phyloP scores from a whole-genome alignment of 2,888 invertebrate genomes.

The Polydrusus tereticollis region DNA sequence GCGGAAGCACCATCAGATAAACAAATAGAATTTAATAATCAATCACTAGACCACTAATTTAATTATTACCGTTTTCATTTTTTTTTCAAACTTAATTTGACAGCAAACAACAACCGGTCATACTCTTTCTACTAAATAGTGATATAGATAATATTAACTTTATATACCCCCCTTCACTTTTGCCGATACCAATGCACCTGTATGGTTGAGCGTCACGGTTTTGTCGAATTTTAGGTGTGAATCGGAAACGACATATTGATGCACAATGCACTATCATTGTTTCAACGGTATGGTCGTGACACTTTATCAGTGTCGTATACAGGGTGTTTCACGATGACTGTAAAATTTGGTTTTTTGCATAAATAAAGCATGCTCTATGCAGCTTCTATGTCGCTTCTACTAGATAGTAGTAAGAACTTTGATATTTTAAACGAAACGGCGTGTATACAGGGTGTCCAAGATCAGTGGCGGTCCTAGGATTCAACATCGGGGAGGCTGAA shows the following conservation, averaged over 20 bases:
- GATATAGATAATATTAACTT: slow-evolving; percentile 26
- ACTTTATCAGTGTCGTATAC: not conserved
- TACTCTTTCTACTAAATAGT: slow-evolving; percentile 30
- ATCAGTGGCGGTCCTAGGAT: no score
- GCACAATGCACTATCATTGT: not conserved
- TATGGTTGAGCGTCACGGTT: not conserved
- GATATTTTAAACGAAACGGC: no score
- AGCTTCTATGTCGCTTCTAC: no score
- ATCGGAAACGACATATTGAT: not conserved
- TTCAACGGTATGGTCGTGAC: no score
- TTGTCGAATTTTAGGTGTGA: not conserved
- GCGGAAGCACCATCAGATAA: not conserved
- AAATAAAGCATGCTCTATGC: no score
- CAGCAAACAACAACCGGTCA: slow-evolving; percentile 21
- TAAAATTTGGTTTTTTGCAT: no score
- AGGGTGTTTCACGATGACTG: no score
- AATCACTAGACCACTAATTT: slow-evolving; percentile 1
- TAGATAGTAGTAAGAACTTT: no score
- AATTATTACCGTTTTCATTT: slow-evolving; percentile 27
- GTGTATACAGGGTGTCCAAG: no score
- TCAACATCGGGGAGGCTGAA: no score
- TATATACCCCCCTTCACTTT: slow-evolving; percentile 40
- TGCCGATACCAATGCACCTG: slow-evolving; percentile 20
- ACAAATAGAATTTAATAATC: not conserved
- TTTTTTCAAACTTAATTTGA: not conserved